Conservation (phyloP, 2,113 vertebrate genomes). For the Xyliphius kryptos region DNA sequence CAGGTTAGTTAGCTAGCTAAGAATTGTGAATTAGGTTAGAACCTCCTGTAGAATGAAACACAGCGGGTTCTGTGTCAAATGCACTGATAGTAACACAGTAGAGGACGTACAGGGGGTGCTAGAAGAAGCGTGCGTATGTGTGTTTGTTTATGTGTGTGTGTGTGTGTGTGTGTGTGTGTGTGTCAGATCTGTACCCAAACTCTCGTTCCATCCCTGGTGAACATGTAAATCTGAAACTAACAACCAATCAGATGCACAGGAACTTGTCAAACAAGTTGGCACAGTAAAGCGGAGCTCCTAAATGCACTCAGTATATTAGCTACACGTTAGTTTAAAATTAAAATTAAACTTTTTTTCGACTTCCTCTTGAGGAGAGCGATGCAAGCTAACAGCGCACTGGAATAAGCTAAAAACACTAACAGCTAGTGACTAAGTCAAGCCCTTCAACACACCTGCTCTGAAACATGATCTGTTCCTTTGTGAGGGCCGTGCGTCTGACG, state of each 20-base stretch:
- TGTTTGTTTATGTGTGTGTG: constrained; percentile 4
- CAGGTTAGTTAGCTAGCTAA: constrained; percentile 2
- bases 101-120: background rate
- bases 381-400: background rate
- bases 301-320: background rate
- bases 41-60: constrained; percentile 9
- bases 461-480: background rate
- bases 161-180: constrained; percentile 11
- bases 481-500: too few species aligned
- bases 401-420: background rate
- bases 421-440: background rate
- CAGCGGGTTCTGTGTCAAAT: constrained; percentile 35
- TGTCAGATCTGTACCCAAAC: background rate
- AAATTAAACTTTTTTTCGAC: too few species aligned
- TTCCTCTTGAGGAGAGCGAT: too few species aligned
- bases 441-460: background rate
- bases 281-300: background rate
- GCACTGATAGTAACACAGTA: constrained; percentile 21
- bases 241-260: background rate
- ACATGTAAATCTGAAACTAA: background rate
- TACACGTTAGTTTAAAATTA: background rate
- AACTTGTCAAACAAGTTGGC: background rate
- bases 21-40: background rate
- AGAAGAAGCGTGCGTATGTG: background rate
- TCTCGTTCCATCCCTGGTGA: background rate